Base-by-base conservation (phyloP, 2,113 vertebrate species). In the Colaptes auratus region DNA sequence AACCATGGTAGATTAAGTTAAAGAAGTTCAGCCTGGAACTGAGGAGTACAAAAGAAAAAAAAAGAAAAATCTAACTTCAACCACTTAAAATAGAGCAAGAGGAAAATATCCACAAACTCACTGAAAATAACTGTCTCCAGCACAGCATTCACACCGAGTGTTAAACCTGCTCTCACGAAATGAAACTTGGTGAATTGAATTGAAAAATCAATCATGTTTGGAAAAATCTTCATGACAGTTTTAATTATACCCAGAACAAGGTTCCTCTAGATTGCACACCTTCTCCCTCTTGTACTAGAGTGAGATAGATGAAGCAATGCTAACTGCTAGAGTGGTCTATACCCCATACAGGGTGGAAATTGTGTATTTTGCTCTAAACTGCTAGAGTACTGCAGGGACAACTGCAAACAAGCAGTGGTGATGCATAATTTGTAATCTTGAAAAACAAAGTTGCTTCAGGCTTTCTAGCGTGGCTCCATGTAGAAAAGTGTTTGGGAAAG, bases 61-160 rank as follows among this genome's bases (percentile, higher is more conserved):
- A 48, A 5, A 2, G 5, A 50, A 11, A 6, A 27, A 73, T n/a
- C n/a, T 11, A 39, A 39, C 4, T 69, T 65, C 6, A 23, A 7
- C 9, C 4, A 46, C 33, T 36, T 74, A 55, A 75, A 69, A 77
- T 1, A 33, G 31, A 81, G 42, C 30, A 77, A 67, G 10, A 76
- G 6, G 25, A 56, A 4, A 50, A 66, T 52, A 86, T 30, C n/a
- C 15, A 23, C 6, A 21, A 2, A 4, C 9, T 58, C n/a, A 5
- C 14, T 83, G 31, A 81, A 90, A 81, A 67, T 2, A 60, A 7
- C 8, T 52, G 3, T 60, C n/a, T 88, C 16, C 12, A 70, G 19
- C 31, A 53, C 2, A 13, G 1, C 0, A 0, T 55, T 52, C 73
- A 67, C 42, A 42, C 2, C 13, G 5, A 56, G 14, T 27, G 46